Evolutionary conservation across 2,797 vertebrate genomes (phyloP).

Genomic region (Hyperoplus immaculatus): DNA sequence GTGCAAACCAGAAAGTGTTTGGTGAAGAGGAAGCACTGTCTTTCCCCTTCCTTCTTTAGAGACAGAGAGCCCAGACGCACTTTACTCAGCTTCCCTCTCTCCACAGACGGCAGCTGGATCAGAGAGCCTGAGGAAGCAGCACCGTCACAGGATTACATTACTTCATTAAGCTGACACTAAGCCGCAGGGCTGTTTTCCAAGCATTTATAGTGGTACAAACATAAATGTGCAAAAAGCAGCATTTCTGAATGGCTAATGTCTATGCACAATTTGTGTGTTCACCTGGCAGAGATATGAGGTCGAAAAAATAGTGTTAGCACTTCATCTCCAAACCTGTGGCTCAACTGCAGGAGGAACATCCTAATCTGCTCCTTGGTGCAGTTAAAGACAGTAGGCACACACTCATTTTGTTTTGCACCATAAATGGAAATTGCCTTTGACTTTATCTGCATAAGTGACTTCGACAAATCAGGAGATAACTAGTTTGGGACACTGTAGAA

Average conservation of each 20-base stretch:
- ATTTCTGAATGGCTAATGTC: background rate
- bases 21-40: conserved; percentile 98
- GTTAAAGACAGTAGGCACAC: background rate
- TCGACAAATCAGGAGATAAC: background rate
- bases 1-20: conserved; percentile 99
- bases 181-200: conserved; percentile 22
- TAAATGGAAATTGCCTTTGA: background rate
- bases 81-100: conserved; percentile 96
- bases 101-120: conserved; percentile 98
- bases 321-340: conserved; percentile 1
- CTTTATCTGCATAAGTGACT: background rate
- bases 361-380: conserved; percentile 4
- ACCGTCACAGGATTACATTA: conserved; percentile 41
- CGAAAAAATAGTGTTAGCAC: background rate
- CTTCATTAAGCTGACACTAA: conserved; percentile 51
- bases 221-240: background rate
- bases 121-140: conserved; percentile 89
- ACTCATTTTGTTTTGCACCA: background rate
- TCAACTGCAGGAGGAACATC: conserved; percentile 9
- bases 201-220: conserved; percentile 30
- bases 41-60: conserved; percentile 98
- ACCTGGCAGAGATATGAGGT: background rate
- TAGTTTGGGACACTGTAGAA: background rate
- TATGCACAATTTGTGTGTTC: background rate
- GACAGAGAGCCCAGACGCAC: conserved; percentile 96